Base-by-base conservation (phyloP, 2,113 vertebrate species). In the Trematomus loennbergii region DNA sequence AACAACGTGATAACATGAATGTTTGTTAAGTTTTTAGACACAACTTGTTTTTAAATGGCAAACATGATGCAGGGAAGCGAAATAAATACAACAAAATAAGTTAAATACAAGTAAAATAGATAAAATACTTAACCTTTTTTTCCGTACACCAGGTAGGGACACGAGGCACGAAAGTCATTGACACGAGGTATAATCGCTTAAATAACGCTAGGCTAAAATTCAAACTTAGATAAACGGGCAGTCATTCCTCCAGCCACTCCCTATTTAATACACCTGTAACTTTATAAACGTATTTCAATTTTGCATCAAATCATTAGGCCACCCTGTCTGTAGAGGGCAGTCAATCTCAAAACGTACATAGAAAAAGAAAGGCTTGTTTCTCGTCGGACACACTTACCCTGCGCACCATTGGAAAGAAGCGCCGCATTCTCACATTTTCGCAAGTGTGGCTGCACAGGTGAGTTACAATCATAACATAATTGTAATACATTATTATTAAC, bases 381-480 rank as follows among this genome's bases (percentile, higher is more conserved):
- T 63, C 46, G 9, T 61, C 94, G 95, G 94, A 92, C 66, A 20
- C n/a, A 78, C 77, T 95, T 91, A 4, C 6, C 0, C 45, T 43
- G 66, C 29, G 75, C 76, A 86, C 89, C 17, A 25, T 45, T 48
- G 73, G 85, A 92, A 94, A 89, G 81, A 89, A 72, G 90, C 90
- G 91, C 89, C 82, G 89, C 89, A 66, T 90, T 82, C 70, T 86
- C 91, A 91, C 88, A 12, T 91, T 82, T 77, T 75, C 36, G 5
- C 0, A 7, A 90, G 90, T 85, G 93, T 93, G 92, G 76, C 83
- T 46, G 85, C 78, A 15, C 78, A 91, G 94, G 95, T 95, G 65
- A 93, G 91, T 73, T 20, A 9, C 0, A 49, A 20, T 48, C 17
- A 12, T 46, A 1, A 1, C 0, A 5, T 7, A 8, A 0, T 3